A percentile compares a stretch with the other conserved stretches of the same genome.
Evolutionary conservation across 2,113 vertebrate species (phyloP).

Genomic region (Eulemur rufifrons): DNA sequence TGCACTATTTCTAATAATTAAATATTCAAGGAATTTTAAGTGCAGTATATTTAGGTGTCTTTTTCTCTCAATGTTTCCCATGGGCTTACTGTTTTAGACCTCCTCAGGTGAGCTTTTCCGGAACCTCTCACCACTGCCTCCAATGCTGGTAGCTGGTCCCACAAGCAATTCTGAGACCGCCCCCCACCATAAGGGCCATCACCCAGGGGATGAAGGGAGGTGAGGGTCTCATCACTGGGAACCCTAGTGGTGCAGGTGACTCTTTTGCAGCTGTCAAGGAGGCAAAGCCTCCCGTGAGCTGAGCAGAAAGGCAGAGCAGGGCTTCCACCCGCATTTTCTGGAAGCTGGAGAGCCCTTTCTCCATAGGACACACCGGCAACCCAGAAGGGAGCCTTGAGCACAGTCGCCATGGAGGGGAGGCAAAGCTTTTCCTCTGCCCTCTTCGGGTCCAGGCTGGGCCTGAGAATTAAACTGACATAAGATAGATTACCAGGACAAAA

Average conservation of each 20-base stretch:
- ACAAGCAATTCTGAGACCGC: background rate
- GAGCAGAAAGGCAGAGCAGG: background rate
- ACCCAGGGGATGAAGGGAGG: background rate
- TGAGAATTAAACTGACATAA: background rate
- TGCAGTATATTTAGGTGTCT: background rate
- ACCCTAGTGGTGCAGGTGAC: background rate
- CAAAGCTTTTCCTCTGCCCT: background rate
- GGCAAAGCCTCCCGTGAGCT: background rate
- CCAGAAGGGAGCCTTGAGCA: background rate
- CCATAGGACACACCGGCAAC: rapidly evolving
- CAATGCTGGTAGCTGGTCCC: background rate
- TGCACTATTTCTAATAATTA: background rate
- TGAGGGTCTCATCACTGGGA: background rate
- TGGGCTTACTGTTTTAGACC: no score
- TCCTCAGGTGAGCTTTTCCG: background rate
- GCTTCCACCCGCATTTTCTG: background rate
- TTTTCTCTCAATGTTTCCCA: background rate
- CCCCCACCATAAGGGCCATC: no score
- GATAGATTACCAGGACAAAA: background rate
- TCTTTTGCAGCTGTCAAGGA: background rate
- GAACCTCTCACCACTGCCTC: background rate
- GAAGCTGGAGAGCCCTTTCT: background rate
- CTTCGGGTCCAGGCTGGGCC: background rate
- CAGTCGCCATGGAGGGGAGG: background rate
- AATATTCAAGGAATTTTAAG: background rate